phyloP scores from a whole-genome alignment of 2,888 invertebrate species.

The Ennomos erosarius region DNA sequence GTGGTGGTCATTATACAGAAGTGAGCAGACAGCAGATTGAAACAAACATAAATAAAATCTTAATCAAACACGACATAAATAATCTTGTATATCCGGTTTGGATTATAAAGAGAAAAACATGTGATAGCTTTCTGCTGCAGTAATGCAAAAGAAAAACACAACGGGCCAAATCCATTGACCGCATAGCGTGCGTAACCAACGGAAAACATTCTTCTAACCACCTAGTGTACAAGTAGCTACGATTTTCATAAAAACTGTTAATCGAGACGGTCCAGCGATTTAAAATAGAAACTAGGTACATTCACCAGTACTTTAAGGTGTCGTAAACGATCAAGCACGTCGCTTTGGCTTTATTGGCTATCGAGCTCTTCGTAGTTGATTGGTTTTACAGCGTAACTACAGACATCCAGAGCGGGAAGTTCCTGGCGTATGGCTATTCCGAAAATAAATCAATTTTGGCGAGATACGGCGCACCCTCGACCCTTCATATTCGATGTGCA shows the following conservation, averaged over 20 bases:
- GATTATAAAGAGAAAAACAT: constrained; percentile 23
- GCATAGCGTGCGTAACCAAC: constrained; percentile 57
- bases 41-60: constrained; percentile 15
- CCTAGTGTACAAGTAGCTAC: constrained; percentile 54
- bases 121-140: constrained; percentile 21
- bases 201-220: constrained; percentile 57
- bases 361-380: constrained; percentile 61
- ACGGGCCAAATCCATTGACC: constrained; percentile 44
- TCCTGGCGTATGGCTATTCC: constrained; percentile 40
- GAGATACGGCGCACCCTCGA: constrained; percentile 38
- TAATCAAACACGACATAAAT: constrained; percentile 28
- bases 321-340: constrained; percentile 61
- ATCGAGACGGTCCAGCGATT: constrained; percentile 66
- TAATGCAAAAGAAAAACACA: constrained; percentile 37
- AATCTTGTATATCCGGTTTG: constrained; percentile 29
- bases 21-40: constrained; percentile 1
- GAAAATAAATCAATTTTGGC: constrained; percentile 52
- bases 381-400: constrained; percentile 39
- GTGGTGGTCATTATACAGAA: constrained; percentile 22
- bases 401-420: constrained; percentile 36
- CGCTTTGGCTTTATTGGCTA: constrained; percentile 60
- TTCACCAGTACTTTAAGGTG: constrained; percentile 58
- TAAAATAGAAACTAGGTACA: constrained; percentile 67
- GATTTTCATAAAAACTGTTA: constrained; percentile 70
- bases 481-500: constrained; percentile 35